Base-by-base conservation (phyloP, 2,888 invertebrate genomes). In the Toxonevra muliebris region DNA sequence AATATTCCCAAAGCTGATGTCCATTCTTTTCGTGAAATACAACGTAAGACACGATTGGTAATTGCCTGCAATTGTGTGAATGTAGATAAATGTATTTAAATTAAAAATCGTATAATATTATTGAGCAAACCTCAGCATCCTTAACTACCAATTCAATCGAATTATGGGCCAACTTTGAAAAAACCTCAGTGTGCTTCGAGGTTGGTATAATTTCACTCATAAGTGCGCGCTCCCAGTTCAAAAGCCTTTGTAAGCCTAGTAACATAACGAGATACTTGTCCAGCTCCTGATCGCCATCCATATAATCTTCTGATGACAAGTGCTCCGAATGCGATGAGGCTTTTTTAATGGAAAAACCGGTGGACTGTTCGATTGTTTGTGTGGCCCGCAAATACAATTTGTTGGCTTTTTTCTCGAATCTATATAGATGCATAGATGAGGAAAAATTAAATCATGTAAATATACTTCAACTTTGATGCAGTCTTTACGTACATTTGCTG, bases 201-300 rank as follows among this genome's bases (percentile, higher is more conserved):
- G 90, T 86, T 10, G 95, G 94, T 79, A 97, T 91, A 10, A 97
- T 92, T 43, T 93, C 94, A 61, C 91, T 89, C 88, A 97, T 92
- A 43, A 93, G 85, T 60, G 91, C 88, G 73, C 93, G 90, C 85
- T 98, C 97, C 83, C 93, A 92, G 76, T 96, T 93, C 88, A 97
- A 93, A 17, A 97, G 87, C 67, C 93, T 91, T 71, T 93, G 92
- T 69, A 96, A 87, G 1, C 93, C 94, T 43, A 94, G 91, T 5
- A 96, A 90, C 77, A 94, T 89, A 54, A 93, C 89, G 70, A 96
- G 86, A 84, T 94, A 95, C 80, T 92, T 91, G 77, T 94, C 93
- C 87, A 93, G 90, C 85, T 95, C 95, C 78, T 92, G 90, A 80
- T 94, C 94, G 65, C 91, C 91, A 73, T 91, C 82, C 40, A 80